Conservation (phyloP, 2,113 vertebrate species). For the Epinephelus moara region DNA sequence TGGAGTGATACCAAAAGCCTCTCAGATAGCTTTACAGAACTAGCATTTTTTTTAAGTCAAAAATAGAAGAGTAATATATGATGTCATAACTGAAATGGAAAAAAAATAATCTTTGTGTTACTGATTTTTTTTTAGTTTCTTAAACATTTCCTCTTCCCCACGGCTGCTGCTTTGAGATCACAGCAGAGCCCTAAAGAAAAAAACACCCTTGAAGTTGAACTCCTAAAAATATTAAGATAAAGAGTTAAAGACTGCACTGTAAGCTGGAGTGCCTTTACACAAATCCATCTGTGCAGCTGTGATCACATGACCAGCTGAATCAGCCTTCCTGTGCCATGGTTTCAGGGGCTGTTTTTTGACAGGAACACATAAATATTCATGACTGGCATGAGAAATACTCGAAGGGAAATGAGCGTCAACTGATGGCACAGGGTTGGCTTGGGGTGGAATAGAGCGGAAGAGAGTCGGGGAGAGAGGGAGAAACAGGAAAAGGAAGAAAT, state of each 20-base stretch:
- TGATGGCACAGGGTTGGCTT: constrained; percentile 40
- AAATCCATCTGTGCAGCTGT: constrained; percentile 45
- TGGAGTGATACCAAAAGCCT: not conserved
- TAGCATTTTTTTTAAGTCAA: not conserved
- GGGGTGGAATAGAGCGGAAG: constrained; percentile 23
- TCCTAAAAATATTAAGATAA: not conserved
- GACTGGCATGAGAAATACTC: constrained; percentile 63
- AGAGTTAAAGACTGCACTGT: not conserved
- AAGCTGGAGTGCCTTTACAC: not conserved
- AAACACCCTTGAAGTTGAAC: not conserved
- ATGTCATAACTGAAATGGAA: not conserved
- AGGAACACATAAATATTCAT: constrained; percentile 76
- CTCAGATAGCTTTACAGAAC: not conserved
- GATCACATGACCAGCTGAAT: constrained; percentile 61
- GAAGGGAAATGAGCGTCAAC: constrained; percentile 44
- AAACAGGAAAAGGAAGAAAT: constrained; percentile 65
- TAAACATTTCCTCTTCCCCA: not conserved
- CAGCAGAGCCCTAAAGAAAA: not conserved
- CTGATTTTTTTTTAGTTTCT: not conserved
- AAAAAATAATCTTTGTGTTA: not conserved
- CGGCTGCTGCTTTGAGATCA: constrained; percentile 31
- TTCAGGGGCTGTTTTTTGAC: constrained; percentile 60
- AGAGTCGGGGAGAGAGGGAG: constrained; percentile 27
- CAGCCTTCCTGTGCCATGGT: constrained; percentile 57
- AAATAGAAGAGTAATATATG: not conserved